These are phyloP conservation scores for Cirrhinus molitorella DNA, from an alignment of 2,797 vertebrate species.

Conservation along the genomic window DNA sequence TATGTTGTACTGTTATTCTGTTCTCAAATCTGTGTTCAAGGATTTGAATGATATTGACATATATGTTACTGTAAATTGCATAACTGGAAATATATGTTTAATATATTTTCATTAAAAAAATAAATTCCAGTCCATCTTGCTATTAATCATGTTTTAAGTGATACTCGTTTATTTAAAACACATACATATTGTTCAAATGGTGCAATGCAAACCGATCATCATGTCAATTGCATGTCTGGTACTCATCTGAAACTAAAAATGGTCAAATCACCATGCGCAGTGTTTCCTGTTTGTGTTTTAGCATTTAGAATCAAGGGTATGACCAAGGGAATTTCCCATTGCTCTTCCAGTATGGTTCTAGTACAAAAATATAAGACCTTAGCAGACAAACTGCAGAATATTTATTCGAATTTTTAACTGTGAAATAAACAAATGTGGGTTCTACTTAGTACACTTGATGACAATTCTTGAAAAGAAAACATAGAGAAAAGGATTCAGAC, in stretches of 20 bases:
- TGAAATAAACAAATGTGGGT: no score
- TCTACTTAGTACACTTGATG: not conserved
- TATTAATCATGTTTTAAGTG: slow-evolving; percentile 6
- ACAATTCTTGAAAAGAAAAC: not conserved
- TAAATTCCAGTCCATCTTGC: slow-evolving; percentile 51
- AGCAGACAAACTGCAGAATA: no score
- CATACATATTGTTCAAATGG: not conserved
- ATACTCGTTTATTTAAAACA: not conserved
- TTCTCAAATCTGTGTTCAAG: slow-evolving; percentile 65
- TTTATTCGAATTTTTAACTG: no score
- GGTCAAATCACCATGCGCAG: not conserved
- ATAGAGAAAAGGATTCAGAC: slow-evolving; percentile 8
- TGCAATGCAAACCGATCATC: not conserved
- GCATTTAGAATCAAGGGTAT: not conserved
- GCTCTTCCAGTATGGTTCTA: no score
- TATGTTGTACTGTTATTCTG: slow-evolving; percentile 67
- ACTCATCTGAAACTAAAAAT: not conserved
- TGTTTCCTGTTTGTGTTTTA: not conserved
- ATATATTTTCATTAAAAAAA: slow-evolving; percentile 75
- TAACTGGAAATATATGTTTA: slow-evolving; percentile 74
- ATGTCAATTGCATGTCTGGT: not conserved
- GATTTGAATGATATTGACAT: slow-evolving; percentile 59
- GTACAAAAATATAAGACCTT: no score
- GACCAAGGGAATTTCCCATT: no score
- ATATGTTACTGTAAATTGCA: slow-evolving; percentile 67